Evolutionary conservation across 64 coral and sea anemone genomes (phyloP), one percentile per base, ranked within the genome.

Genomic region (Stylophora pistillata): DNA sequence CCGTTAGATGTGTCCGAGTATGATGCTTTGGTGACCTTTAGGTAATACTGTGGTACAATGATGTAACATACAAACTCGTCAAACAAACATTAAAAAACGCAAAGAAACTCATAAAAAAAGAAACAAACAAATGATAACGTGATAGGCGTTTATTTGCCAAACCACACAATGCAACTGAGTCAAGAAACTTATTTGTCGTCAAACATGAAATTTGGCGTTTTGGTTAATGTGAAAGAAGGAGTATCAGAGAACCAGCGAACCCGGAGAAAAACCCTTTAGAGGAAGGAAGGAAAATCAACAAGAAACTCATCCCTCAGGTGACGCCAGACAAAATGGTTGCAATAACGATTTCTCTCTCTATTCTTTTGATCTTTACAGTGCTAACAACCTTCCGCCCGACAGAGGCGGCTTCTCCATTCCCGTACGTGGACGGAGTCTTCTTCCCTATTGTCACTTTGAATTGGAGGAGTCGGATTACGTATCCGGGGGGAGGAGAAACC

Each of bases 391-490:
- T 26, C 82, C 82, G 58, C 93, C 93, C 16, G 91, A 94, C 82
- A 93, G 72, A 12, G 57, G 74, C 5, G 66, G 74, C 32, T 53
- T 90, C 16, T 72, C 82, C 23, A 53, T 99, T 29, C 87, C 83
- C 63, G 60, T 99, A 2, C 76, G 73, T 21, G 93, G 93, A 4
- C 88, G 79, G 9, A 92, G 97, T 72, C 87, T 99, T 10, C 82
- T 99, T 6, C 97, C 97, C 2, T 99, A 99, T 54, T 94, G 93
- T 66, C 97, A 99, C 85, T 99, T 99, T 88, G 97, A 99, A 70
- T 91, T 99, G 13, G 90, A 90, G 53, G 93, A 99, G 29, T 99
- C 97, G 0, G 88, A 95, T 72, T 99, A 99, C 62, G 93, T 99
- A 55, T 91, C 87, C 23, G 97, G 97, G 11, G 97, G 97, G 3